Evolutionary conservation across 2,888 invertebrate genomes (phyloP).

Genomic region (Micoletzkya japonica): DNA sequence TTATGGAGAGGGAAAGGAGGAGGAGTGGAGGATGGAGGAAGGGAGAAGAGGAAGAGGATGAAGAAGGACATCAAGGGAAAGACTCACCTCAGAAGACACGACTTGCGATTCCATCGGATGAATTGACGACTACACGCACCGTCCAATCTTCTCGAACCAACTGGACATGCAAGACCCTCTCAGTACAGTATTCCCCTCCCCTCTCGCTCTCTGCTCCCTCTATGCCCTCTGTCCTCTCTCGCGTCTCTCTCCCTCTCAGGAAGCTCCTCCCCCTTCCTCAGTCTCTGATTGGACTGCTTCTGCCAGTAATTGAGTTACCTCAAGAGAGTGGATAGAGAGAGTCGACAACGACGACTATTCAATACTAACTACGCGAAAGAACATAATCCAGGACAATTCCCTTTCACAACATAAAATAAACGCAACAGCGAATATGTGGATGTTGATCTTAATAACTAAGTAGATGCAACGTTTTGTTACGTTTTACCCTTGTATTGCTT

Average conservation of each 20-base stretch:
- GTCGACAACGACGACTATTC: neutral
- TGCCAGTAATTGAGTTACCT: neutral
- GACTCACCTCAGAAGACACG: too few relatives aligned
- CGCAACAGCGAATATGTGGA: too few relatives aligned
- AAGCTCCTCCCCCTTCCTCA: conserved; percentile 4
- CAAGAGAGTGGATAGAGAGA: neutral
- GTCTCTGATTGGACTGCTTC: conserved; percentile 1
- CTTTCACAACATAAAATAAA: neutral
- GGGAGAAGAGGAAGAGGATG: too few relatives aligned
- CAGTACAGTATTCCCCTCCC: neutral
- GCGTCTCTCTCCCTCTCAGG: neutral
- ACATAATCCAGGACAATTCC: neutral
- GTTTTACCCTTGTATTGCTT: too few relatives aligned
- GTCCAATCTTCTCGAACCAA: neutral
- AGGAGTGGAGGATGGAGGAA: conserved; percentile 2
- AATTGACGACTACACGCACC: too few relatives aligned
- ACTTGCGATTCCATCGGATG: too few relatives aligned
- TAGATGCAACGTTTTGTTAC: too few relatives aligned
- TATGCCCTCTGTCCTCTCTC: conserved; percentile 3
- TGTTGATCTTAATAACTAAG: too few relatives aligned
- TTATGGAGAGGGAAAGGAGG: conserved; percentile 37
- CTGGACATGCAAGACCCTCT: neutral
- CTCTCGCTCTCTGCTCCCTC: neutral
- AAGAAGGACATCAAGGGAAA: too few relatives aligned
- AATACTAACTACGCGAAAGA: neutral